These are phyloP conservation scores for Patella pellucida DNA, from an alignment of 2,888 invertebrate genomes.

Conservation along the genomic window DNA sequence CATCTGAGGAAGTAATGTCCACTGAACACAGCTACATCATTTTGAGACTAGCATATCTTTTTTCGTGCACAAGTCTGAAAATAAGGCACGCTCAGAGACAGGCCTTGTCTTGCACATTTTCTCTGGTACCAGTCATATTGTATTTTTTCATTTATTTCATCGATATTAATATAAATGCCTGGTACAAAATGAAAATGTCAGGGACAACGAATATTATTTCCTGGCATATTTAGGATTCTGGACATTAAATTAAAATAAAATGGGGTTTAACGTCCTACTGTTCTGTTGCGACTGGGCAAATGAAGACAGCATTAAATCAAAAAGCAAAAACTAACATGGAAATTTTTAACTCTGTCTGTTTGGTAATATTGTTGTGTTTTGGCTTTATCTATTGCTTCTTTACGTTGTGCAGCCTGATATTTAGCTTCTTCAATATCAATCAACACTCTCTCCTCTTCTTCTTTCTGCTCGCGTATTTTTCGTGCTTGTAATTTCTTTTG, in stretches of 20 bases:
- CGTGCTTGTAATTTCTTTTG: slow-evolving; percentile 68
- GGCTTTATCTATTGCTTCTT: slow-evolving; percentile 70
- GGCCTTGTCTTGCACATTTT: no score
- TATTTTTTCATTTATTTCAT: no score
- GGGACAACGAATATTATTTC: not conserved
- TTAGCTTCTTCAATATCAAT: slow-evolving; percentile 70
- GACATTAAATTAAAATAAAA: not conserved
- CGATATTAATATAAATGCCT: no score
- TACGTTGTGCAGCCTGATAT: slow-evolving; percentile 66
- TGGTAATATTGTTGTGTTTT: slow-evolving; percentile 71
- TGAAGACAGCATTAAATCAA: not conserved
- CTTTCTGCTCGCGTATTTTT: slow-evolving; percentile 65
- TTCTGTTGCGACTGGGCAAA: no score
- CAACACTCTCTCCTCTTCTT: slow-evolving; percentile 66
- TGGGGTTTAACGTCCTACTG: no score
- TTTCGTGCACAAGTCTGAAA: no score
- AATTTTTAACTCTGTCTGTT: slow-evolving; percentile 70
- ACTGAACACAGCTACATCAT: no score
- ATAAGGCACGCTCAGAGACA: no score
- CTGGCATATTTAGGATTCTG: not conserved
- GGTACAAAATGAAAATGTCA: no score
- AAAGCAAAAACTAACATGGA: slow-evolving; percentile 65
- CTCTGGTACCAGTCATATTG: no score
- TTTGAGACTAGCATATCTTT: no score
- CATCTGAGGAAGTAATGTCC: no score